Conservation (phyloP, 2,113 vertebrate species). For the Hippocampus abdominalis region DNA sequence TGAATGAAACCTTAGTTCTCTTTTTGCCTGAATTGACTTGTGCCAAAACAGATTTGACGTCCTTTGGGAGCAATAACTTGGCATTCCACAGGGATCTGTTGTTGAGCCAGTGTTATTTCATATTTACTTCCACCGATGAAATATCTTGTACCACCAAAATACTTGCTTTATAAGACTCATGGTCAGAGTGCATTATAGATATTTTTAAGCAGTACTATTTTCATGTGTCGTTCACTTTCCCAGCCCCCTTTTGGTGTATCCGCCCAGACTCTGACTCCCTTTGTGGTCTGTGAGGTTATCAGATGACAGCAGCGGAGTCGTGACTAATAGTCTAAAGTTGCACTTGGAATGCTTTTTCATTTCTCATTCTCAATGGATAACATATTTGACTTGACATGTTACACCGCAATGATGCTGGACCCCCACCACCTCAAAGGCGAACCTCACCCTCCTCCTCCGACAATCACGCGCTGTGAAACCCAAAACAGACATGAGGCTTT, state of each 20-base stretch:
- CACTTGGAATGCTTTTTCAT: background rate
- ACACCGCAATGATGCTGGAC: conserved; percentile 27
- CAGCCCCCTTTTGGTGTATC: background rate
- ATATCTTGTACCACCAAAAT: background rate
- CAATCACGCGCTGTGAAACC: conserved; percentile 39
- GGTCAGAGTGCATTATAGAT: background rate
- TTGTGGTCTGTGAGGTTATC: background rate
- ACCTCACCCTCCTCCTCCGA: background rate
- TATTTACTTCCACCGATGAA: background rate
- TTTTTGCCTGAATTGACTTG: background rate
- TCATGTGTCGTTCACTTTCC: background rate
- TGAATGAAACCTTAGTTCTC: background rate
- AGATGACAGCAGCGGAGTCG: background rate
- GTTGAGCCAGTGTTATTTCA: background rate
- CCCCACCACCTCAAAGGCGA: background rate
- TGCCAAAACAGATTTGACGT: background rate
- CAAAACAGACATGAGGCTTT: conserved; percentile 27
- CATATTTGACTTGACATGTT: conserved; percentile 25
- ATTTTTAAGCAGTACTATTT: background rate
- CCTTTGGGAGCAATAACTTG: background rate
- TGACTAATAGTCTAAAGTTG: background rate
- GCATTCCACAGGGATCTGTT: background rate
- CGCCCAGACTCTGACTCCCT: background rate
- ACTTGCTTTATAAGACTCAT: background rate
- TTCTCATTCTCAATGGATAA: background rate